Evolutionary conservation across 92 coral and sea anemone species (phyloP).

Genomic region (Phenganax marumi): DNA sequence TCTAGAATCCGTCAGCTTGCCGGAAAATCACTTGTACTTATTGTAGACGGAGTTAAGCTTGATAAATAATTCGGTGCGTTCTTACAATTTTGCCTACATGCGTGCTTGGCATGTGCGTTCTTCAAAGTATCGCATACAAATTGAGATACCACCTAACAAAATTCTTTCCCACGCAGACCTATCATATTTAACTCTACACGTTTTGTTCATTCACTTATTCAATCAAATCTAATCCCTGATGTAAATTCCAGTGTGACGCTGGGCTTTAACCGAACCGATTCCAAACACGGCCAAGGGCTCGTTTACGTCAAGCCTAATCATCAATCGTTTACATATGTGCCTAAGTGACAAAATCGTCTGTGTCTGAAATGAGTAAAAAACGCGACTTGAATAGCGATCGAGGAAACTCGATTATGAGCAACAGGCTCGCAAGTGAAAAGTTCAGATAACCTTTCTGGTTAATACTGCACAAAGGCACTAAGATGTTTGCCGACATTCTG

Average conservation of each 20-base stretch:
- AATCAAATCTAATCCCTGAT: slow-evolving; percentile 35
- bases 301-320: slow-evolving; percentile 44
- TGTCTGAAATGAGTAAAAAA: slow-evolving; percentile 16
- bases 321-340: slow-evolving; percentile 44
- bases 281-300: slow-evolving; percentile 39
- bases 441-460: slow-evolving; percentile 44
- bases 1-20: not conserved
- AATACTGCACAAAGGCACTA: slow-evolving; percentile 22
- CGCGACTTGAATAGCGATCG: slow-evolving; percentile 28
- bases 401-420: slow-evolving; percentile 38
- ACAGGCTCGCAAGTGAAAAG: slow-evolving; percentile 28
- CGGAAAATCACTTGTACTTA: slow-evolving; percentile 21
- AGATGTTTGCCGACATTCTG: slow-evolving; percentile 38
- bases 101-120: not conserved
- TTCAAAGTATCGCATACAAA: not conserved
- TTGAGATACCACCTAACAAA: too few relatives aligned
- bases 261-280: slow-evolving; percentile 20
- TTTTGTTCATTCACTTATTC: slow-evolving; percentile 29
- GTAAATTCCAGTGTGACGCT: slow-evolving; percentile 29
- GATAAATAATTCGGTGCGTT: not conserved
- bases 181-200: not conserved
- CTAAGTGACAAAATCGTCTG: slow-evolving; percentile 21
- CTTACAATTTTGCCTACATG: slow-evolving; percentile 1
- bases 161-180: not conserved
- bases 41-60: not conserved